phyloP scores from a whole-genome alignment of 2,797 vertebrate species.

The Nothura maculosa region DNA sequence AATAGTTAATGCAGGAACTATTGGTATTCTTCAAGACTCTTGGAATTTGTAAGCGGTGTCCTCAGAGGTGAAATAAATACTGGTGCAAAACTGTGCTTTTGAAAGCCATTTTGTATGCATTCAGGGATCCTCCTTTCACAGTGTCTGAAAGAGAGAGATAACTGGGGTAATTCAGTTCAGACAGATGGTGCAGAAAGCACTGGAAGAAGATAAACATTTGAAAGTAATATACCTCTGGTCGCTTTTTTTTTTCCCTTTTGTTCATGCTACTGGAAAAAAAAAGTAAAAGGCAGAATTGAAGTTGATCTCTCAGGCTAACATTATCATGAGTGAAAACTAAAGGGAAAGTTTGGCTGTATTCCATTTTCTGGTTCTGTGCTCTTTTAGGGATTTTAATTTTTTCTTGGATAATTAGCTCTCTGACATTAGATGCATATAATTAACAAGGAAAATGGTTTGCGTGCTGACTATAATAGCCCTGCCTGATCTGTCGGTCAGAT shows the following conservation, averaged over 20 bases:
- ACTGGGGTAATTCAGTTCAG: not conserved
- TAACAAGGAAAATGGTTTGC: constrained; percentile 46
- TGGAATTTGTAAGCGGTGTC: not conserved
- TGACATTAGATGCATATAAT: constrained; percentile 46
- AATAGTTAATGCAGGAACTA: not conserved
- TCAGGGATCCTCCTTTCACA: not conserved
- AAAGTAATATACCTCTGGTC: not conserved
- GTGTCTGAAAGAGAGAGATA: not conserved
- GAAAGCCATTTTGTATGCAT: not conserved
- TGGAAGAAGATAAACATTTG: not conserved
- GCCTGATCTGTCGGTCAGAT: constrained; percentile 39
- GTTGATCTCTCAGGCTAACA: not conserved
- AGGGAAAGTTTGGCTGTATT: not conserved
- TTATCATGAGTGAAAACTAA: constrained; percentile 5
- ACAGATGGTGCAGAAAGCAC: not conserved
- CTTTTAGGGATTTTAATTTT: constrained; percentile 53
- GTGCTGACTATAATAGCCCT: constrained; percentile 29
- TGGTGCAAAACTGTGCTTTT: not conserved
- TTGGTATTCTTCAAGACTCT: not conserved
- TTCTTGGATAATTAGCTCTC: constrained; percentile 63
- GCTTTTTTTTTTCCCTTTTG: not conserved
- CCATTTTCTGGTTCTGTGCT: constrained; percentile 15
- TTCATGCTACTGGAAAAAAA: fast-evolving
- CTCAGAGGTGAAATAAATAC: not conserved
- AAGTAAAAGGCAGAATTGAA: not conserved